phyloP scores from a whole-genome alignment of 1,140 invertebrate species.

The Geopemphigus sp. region DNA sequence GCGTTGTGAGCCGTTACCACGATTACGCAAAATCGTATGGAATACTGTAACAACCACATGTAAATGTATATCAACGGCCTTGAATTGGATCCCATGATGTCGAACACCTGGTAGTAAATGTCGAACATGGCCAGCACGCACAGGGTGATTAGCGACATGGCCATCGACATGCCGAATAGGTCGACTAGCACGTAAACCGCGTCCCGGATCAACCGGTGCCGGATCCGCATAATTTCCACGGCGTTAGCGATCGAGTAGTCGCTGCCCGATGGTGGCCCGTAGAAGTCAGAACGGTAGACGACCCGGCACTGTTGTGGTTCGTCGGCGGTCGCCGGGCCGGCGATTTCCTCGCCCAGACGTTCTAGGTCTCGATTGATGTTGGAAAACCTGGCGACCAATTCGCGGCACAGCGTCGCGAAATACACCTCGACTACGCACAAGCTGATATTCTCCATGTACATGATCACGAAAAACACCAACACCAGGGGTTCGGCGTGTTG shows the following conservation, averaged over 20 bases:
- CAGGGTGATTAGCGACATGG: background rate
- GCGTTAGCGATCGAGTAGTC: background rate
- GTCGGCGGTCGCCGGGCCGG: background rate
- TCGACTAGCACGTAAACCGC: background rate
- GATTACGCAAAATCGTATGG: constrained; percentile 12
- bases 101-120: constrained; percentile 11
- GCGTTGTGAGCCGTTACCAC: constrained; percentile 1
- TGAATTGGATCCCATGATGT: background rate
- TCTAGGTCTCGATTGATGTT: constrained; percentile 10
- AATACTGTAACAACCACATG: constrained; percentile 11
- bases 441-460: constrained; percentile 6
- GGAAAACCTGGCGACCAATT: background rate
- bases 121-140: constrained; percentile 26
- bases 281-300: background rate
- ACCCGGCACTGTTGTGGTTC: no score
- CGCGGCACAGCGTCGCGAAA: background rate
- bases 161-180: background rate
- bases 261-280: background rate
- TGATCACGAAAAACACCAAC: background rate
- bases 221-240: constrained; percentile 11
- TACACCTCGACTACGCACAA: constrained; percentile 9
- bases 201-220: background rate
- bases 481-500: background rate
- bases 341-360: background rate
- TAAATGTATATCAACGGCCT: constrained; percentile 6